These are phyloP conservation scores for human (Homo sapiens) DNA, from an alignment of 2,113 vertebrate species.

Conservation along the genomic window DNA sequence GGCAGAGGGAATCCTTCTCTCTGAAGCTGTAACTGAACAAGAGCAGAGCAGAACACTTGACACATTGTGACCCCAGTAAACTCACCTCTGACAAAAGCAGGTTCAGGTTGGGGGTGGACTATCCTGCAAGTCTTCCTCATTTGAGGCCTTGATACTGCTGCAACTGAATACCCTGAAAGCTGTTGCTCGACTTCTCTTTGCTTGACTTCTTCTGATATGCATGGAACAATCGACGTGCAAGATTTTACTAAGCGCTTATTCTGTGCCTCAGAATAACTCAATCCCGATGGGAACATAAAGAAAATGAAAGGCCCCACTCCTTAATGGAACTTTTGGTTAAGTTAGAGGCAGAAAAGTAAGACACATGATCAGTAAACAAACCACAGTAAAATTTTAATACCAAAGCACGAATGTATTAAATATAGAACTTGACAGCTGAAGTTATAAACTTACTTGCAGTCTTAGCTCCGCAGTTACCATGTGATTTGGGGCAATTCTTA, in stretches of 20 bases:
- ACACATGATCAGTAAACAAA: not conserved
- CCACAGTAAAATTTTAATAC: not conserved
- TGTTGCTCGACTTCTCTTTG: not conserved
- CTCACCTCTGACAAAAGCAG: not conserved
- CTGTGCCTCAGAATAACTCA: not conserved
- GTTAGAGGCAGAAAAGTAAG: not conserved
- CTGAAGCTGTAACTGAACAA: not conserved
- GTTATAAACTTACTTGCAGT: not conserved
- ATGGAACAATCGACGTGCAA: not conserved
- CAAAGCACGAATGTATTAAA: not conserved
- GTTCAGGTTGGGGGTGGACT: not conserved
- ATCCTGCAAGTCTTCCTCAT: not conserved
- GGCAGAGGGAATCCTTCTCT: not conserved
- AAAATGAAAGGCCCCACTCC: not conserved
- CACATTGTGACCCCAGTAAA: not conserved
- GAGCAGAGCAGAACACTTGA: not conserved
- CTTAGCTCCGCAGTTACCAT: not conserved
- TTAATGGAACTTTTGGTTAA: not conserved
- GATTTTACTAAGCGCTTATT: not conserved
- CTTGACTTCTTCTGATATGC: not conserved
- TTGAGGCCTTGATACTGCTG: accelerated
- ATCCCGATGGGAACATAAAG: not conserved
- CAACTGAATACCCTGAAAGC: not conserved
- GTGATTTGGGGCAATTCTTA: not conserved
- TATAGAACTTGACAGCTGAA: not conserved